Conservation (phyloP, 1,140 invertebrate species). For the Araneus ventricosus region DNA sequence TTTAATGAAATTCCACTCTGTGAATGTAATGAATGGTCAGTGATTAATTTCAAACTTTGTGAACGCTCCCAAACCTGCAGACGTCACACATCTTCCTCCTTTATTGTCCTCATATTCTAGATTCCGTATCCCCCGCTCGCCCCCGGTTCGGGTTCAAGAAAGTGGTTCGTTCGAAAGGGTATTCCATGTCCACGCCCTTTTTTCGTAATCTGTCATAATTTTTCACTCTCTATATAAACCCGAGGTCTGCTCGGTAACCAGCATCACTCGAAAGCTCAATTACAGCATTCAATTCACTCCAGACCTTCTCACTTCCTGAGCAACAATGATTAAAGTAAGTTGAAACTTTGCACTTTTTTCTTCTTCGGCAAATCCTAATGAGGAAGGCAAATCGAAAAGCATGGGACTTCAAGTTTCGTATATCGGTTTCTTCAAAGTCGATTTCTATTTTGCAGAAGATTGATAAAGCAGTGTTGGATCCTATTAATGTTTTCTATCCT, state of each 20-base stretch:
- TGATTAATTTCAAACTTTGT: slow-evolving; percentile 37
- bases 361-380: neutral
- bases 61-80: slow-evolving; percentile 6
- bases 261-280: neutral
- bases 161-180: slow-evolving; percentile 51
- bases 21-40: neutral
- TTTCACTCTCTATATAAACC: slow-evolving; percentile 59
- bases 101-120: slow-evolving; percentile 55
- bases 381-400: neutral
- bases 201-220: slow-evolving; percentile 60
- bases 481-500: too few species aligned
- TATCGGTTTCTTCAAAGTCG: too few species aligned
- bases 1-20: neutral
- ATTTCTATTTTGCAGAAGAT: too few species aligned
- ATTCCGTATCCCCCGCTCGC: slow-evolving; percentile 61
- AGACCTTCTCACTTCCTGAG: neutral
- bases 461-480: too few species aligned
- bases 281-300: neutral
- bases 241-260: neutral
- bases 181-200: slow-evolving; percentile 66
- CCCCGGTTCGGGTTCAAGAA: slow-evolving; percentile 44
- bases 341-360: neutral
- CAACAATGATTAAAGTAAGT: slow-evolving; percentile 42
- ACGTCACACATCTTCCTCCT: slow-evolving; percentile 54
- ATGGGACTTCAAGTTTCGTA: too few species aligned